Conservation (phyloP, 1,140 invertebrate genomes). For the Papilio machaon region DNA sequence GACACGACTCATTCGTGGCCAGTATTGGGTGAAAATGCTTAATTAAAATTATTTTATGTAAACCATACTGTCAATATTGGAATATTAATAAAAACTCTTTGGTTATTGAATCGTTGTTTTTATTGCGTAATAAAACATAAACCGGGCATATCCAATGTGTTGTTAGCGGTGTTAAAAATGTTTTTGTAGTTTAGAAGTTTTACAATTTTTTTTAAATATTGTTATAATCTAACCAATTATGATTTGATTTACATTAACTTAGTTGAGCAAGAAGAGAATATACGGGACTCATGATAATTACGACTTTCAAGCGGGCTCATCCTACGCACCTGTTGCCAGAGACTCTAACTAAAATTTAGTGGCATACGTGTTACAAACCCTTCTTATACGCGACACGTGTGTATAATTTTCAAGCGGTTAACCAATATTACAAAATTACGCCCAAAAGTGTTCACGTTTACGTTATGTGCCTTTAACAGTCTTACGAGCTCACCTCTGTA, state of each 20-base stretch:
- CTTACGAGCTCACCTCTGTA: background rate
- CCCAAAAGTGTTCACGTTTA: slow-evolving; percentile 44
- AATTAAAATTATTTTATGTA: slow-evolving; percentile 72
- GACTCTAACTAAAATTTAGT: slow-evolving; percentile 79
- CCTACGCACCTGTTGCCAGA: slow-evolving; percentile 74
- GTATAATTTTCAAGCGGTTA: slow-evolving; percentile 73
- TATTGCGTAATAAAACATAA: slow-evolving; percentile 52
- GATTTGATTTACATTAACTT: slow-evolving; percentile 32
- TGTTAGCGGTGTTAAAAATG: too few species aligned
- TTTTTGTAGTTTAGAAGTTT: too few species aligned
- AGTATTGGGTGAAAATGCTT: slow-evolving; percentile 57
- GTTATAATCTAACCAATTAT: background rate
- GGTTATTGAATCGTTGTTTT: slow-evolving; percentile 69
- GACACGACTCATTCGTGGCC: slow-evolving; percentile 44
- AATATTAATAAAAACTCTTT: slow-evolving; percentile 64
- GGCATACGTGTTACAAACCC: slow-evolving; percentile 71
- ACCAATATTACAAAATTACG: slow-evolving; percentile 65
- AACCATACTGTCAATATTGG: slow-evolving; percentile 60
- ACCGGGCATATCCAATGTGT: slow-evolving; percentile 30
- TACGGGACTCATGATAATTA: slow-evolving; percentile 60
- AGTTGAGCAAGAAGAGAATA: slow-evolving; percentile 35
- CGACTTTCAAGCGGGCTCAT: slow-evolving; percentile 67
- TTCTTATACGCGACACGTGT: slow-evolving; percentile 69
- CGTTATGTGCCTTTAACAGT: slow-evolving; percentile 12
- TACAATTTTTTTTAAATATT: background rate